Evolutionary conservation across 2,113 vertebrate species (phyloP).

Genomic region (Irena cyanogastra): DNA sequence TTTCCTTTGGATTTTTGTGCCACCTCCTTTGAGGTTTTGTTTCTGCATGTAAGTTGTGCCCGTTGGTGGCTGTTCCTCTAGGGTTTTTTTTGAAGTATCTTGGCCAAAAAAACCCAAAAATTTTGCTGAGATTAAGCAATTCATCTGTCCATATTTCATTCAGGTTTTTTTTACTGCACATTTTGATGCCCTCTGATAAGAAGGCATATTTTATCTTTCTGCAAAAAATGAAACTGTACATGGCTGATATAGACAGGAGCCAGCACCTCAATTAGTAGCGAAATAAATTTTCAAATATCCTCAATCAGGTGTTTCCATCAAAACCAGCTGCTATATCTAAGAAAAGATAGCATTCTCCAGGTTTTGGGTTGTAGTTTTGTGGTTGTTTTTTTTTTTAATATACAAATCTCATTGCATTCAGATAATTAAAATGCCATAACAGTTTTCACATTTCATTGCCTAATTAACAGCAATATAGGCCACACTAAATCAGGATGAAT

Average conservation of each 20-base stretch:
- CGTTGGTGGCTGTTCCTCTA: neutral
- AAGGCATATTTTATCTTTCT: neutral
- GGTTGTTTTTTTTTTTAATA: neutral
- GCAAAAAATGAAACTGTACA: neutral
- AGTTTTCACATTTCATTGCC: conserved; percentile 64
- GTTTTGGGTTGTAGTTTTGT: neutral
- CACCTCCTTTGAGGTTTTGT: neutral
- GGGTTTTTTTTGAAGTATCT: neutral
- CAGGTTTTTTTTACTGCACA: neutral
- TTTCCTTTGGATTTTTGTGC: neutral
- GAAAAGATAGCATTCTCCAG: neutral
- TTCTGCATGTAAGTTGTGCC: neutral
- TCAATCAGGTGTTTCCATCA: neutral
- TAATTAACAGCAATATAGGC: conserved; percentile 73
- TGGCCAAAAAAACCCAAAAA: neutral
- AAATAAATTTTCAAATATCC: neutral
- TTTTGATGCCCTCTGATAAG: neutral
- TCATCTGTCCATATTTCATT: neutral
- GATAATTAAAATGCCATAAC: conserved; percentile 67
- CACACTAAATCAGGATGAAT: conserved; percentile 64
- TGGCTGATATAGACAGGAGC: neutral
- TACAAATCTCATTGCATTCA: conserved; percentile 40
- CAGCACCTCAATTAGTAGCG: neutral
- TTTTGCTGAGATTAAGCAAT: neutral
- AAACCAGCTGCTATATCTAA: neutral